These are phyloP conservation scores for Orthosia gothica DNA, from an alignment of 2,888 invertebrate species.

Conservation along the genomic window DNA sequence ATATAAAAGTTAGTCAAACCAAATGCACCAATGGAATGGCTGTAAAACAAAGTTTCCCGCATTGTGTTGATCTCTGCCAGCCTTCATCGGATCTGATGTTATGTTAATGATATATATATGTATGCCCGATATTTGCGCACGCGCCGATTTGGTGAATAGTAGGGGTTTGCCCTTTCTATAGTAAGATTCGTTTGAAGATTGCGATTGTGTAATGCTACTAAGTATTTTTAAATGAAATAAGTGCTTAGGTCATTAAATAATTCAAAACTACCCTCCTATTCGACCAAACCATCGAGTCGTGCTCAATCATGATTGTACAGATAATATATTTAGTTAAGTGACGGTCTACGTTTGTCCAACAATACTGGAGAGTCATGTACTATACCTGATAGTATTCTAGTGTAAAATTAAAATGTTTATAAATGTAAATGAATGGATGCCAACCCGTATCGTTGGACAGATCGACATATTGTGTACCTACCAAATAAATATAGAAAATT, in stretches of 20 bases:
- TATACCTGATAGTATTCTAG: slow-evolving; percentile 58
- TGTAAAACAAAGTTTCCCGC: slow-evolving; percentile 48
- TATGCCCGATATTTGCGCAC: slow-evolving; percentile 65
- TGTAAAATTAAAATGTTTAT: slow-evolving; percentile 57
- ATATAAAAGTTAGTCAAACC: slow-evolving; percentile 50
- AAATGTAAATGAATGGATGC: slow-evolving; percentile 65
- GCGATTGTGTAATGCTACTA: slow-evolving; percentile 3
- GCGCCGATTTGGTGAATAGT: slow-evolving; percentile 42
- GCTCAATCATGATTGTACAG: slow-evolving; percentile 70
- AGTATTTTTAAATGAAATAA: slow-evolving; percentile 1
- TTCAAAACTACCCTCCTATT: slow-evolving; percentile 31
- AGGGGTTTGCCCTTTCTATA: neutral
- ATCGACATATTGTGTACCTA: slow-evolving; percentile 86
- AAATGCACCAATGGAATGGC: slow-evolving; percentile 29
- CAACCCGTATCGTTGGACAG: slow-evolving; percentile 85
- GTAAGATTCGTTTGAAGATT: neutral
- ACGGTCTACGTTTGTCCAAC: slow-evolving; percentile 81
- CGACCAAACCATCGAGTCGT: slow-evolving; percentile 59
- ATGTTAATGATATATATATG: slow-evolving; percentile 66
- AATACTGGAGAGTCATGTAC: slow-evolving; percentile 72
- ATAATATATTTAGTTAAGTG: slow-evolving; percentile 67
- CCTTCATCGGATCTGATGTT: slow-evolving; percentile 74
- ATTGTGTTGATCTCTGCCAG: slow-evolving; percentile 65
- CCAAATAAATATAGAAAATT: slow-evolving; percentile 88
- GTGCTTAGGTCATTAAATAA: slow-evolving; percentile 7